Evolutionary conservation across 2,888 invertebrate genomes (phyloP).

Genomic region (Dromius quadrimaculatus): DNA sequence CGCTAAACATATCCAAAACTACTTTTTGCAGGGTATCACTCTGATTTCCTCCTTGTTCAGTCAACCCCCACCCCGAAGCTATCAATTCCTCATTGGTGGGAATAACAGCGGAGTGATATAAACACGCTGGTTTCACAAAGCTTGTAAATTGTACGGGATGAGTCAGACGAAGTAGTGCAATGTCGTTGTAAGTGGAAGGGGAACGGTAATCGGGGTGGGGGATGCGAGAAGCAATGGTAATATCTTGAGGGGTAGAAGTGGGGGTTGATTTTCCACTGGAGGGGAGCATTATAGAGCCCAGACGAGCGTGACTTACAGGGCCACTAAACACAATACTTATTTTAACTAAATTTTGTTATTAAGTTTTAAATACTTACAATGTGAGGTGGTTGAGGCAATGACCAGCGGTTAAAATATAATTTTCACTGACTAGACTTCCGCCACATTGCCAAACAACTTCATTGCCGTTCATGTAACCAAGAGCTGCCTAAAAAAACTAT

Average conservation of each 20-base stretch:
- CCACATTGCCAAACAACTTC: constrained; percentile 72
- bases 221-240: constrained; percentile 59
- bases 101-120: constrained; percentile 56
- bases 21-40: constrained; percentile 56
- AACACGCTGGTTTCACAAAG: constrained; percentile 66
- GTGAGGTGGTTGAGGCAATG: constrained; percentile 68
- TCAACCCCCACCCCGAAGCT: constrained; percentile 58
- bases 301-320: constrained; percentile 51
- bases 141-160: constrained; percentile 61
- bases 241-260: constrained; percentile 57
- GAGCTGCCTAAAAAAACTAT: constrained; percentile 1
- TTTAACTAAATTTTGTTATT: neutral
- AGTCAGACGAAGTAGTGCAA: constrained; percentile 65
- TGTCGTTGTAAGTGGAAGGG: constrained; percentile 66
- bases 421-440: constrained; percentile 74
- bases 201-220: constrained; percentile 64
- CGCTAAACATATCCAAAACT: constrained; percentile 52
- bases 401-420: constrained; percentile 76
- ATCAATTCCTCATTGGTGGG: constrained; percentile 33
- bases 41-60: constrained; percentile 50
- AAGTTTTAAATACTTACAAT: constrained; percentile 49
- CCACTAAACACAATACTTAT: neutral
- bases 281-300: constrained; percentile 57
- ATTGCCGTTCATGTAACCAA: constrained; percentile 24
- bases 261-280: constrained; percentile 51